phyloP scores from a whole-genome alignment of 2,888 invertebrate genomes.

The Xestia xanthographa region DNA sequence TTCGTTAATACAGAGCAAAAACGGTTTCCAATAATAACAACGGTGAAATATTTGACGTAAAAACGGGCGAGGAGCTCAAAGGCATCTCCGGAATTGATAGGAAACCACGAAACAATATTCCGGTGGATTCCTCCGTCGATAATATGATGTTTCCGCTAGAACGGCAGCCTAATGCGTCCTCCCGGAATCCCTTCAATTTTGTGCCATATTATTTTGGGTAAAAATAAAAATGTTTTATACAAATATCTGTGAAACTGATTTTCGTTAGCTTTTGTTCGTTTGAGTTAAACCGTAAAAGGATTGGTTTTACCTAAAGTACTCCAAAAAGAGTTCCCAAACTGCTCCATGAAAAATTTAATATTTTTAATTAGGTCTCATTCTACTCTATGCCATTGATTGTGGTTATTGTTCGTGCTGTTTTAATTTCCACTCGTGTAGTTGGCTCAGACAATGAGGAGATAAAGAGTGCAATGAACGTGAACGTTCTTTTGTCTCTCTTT shows the following conservation, averaged over 20 bases:
- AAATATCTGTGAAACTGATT: slow-evolving; percentile 65
- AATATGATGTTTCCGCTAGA: slow-evolving; percentile 84
- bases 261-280: slow-evolving; percentile 52
- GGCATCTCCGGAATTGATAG: slow-evolving; percentile 76
- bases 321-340: too few species aligned
- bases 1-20: slow-evolving; percentile 65
- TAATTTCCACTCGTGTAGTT: slow-evolving; percentile 24
- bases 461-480: slow-evolving; percentile 25
- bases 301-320: too few species aligned
- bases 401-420: slow-evolving; percentile 35
- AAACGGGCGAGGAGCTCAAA: slow-evolving; percentile 66
- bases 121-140: slow-evolving; percentile 76
- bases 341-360: too few species aligned
- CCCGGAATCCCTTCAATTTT: slow-evolving; percentile 73
- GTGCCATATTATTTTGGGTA: slow-evolving; percentile 74
- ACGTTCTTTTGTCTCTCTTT: slow-evolving; percentile 6
- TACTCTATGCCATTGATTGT: too few species aligned
- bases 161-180: slow-evolving; percentile 77
- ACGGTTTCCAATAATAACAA: slow-evolving; percentile 69
- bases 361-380: too few species aligned
- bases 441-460: slow-evolving; percentile 18
- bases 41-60: slow-evolving; percentile 68
- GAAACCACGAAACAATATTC: slow-evolving; percentile 84
- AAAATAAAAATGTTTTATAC: slow-evolving; percentile 68
- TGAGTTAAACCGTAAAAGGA: slow-evolving; percentile 23